Evolutionary conservation across 2,797 vertebrate genomes (phyloP).

Genomic region (Argya squamiceps): DNA sequence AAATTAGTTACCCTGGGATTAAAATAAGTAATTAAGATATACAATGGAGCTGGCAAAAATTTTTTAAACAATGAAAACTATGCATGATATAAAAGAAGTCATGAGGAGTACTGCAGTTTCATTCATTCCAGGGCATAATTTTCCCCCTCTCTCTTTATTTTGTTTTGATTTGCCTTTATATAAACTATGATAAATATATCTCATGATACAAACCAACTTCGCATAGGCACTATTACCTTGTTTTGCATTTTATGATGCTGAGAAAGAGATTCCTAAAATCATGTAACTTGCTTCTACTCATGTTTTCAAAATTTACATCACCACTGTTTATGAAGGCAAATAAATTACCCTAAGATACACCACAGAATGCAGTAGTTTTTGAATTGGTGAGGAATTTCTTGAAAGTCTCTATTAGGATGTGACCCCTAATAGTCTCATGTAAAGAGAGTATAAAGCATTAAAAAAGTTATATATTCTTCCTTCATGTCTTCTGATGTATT

Average conservation of each 20-base stretch:
- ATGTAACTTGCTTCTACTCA: background rate
- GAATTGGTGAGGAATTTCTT: background rate
- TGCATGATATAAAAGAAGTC: background rate
- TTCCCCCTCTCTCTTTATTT: background rate
- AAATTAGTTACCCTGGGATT: background rate
- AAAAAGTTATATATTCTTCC: background rate
- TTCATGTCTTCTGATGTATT: background rate
- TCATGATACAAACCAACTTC: background rate
- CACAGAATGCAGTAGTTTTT: background rate
- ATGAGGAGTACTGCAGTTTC: background rate
- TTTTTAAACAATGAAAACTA: background rate
- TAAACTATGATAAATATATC: background rate
- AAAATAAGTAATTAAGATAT: background rate
- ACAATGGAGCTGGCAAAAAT: background rate
- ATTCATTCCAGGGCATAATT: background rate
- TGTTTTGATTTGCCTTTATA: background rate
- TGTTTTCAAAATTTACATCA: background rate
- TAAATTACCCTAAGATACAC: background rate
- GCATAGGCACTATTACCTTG: background rate
- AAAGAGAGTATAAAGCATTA: background rate
- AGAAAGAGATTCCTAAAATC: background rate
- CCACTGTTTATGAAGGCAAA: background rate
- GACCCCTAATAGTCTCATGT: rapidly evolving
- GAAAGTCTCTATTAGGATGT: background rate
- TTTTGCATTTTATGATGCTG: background rate